Conservation (phyloP, 2,797 vertebrate species). For the Lacerta bilineata region DNA sequence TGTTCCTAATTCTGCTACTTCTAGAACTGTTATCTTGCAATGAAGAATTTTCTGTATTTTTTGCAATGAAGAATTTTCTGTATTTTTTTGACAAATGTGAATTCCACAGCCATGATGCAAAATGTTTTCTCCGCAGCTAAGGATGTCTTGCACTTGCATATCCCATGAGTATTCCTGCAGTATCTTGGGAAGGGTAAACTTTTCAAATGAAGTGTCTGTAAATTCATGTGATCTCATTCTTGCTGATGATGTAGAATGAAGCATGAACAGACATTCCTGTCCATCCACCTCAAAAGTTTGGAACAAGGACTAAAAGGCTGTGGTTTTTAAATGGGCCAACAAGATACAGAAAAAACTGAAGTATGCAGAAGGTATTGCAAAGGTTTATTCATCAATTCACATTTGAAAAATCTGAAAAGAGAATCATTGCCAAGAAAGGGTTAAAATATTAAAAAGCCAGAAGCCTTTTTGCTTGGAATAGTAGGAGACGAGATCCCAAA, state of each 20-base stretch:
- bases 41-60: neutral
- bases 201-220: neutral
- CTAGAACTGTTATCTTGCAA: neutral
- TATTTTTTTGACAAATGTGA: neutral
- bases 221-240: neutral
- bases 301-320: neutral
- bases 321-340: neutral
- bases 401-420: neutral
- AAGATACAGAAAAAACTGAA: neutral
- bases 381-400: neutral
- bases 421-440: neutral
- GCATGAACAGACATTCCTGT: neutral
- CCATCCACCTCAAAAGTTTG: neutral
- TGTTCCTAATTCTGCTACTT: neutral
- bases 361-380: neutral
- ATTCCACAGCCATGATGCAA: neutral
- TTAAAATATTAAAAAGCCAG: no score
- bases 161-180: neutral
- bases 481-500: no score
- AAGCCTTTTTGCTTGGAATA: no score
- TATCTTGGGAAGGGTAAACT: neutral
- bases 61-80: no score
- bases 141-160: neutral
- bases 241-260: neutral
- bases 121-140: neutral